Percentiles rank a stretch among this genome's conserved stretches.
phyloP scores from a whole-genome alignment of 2,113 vertebrate species.

The Pipa parva region DNA sequence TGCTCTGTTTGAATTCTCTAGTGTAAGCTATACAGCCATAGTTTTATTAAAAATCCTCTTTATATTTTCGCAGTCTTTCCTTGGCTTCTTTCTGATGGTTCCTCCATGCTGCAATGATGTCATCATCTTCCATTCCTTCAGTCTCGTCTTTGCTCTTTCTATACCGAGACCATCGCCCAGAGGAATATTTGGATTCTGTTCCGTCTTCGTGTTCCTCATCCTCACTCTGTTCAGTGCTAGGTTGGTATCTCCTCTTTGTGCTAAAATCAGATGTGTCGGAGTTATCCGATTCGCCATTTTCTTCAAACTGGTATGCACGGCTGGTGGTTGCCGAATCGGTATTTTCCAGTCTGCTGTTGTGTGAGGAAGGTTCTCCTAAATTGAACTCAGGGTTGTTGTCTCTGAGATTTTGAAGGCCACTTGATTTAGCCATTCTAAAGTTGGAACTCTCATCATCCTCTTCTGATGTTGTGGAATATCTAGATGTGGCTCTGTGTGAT shows the following conservation, averaged over 20 bases:
- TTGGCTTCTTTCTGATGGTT: conserved; percentile 73
- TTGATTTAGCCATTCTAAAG: conserved; percentile 56
- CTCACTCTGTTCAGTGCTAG: conserved; percentile 61
- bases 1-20: too few relatives aligned
- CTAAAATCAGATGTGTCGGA: conserved; percentile 58
- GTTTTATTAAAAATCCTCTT: conserved; percentile 54
- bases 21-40: too few relatives aligned
- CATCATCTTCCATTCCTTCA: conserved; percentile 67
- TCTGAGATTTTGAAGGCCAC: conserved; percentile 51
- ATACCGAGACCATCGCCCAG: conserved; percentile 51
- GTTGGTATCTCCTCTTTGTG: conserved; percentile 68
- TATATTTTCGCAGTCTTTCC: conserved; percentile 59
- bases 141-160: conserved; percentile 50
- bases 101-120: conserved; percentile 84
- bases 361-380: conserved; percentile 49
- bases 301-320: conserved; percentile 49
- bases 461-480: conserved; percentile 61
- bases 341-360: conserved; percentile 53
- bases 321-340: conserved; percentile 45
- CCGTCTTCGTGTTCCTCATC: conserved; percentile 60
- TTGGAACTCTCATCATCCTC: conserved; percentile 42
- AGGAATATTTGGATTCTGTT: conserved; percentile 56
- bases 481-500: conserved; percentile 54
- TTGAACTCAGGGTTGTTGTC: conserved; percentile 60
- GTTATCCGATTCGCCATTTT: conserved; percentile 56